Evolutionary conservation across 2,113 vertebrate genomes (phyloP).

Genomic region (Cochlearius cochlearius): DNA sequence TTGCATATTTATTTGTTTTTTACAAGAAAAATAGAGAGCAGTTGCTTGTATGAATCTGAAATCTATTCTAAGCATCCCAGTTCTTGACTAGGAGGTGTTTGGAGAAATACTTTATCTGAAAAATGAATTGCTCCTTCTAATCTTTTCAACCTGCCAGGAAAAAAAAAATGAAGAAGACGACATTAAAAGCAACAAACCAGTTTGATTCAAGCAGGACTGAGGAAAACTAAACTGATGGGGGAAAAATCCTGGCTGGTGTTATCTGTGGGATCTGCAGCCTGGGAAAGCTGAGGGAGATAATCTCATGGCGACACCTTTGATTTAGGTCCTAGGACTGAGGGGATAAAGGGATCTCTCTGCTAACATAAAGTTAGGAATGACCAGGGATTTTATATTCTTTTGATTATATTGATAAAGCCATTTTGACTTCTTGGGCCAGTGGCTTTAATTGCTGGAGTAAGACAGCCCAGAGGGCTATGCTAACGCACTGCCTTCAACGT

Average conservation of each 20-base stretch:
- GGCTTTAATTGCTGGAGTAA: neutral
- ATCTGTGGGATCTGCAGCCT: neutral
- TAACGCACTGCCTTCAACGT: neutral
- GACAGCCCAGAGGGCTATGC: neutral
- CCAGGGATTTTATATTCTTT: neutral
- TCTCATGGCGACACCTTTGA: neutral
- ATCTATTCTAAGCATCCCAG: neutral
- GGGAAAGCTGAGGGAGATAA: neutral
- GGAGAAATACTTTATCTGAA: neutral
- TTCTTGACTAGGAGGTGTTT: neutral
- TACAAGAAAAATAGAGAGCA: neutral
- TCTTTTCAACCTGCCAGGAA: neutral
- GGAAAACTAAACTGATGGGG: neutral
- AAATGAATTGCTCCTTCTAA: neutral
- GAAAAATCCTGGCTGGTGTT: neutral
- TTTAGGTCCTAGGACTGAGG: neutral
- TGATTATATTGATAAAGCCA: neutral
- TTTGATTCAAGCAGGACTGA: neutral
- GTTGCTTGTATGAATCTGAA: neutral
- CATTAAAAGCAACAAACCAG: neutral
- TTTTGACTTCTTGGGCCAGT: neutral
- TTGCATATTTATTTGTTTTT: slow-evolving; percentile 12
- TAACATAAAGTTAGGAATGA: neutral
- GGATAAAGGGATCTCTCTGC: neutral
- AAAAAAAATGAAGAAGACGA: neutral